Conservation (phyloP, 2,113 vertebrate genomes). For the Grammomys dolichurus region DNA sequence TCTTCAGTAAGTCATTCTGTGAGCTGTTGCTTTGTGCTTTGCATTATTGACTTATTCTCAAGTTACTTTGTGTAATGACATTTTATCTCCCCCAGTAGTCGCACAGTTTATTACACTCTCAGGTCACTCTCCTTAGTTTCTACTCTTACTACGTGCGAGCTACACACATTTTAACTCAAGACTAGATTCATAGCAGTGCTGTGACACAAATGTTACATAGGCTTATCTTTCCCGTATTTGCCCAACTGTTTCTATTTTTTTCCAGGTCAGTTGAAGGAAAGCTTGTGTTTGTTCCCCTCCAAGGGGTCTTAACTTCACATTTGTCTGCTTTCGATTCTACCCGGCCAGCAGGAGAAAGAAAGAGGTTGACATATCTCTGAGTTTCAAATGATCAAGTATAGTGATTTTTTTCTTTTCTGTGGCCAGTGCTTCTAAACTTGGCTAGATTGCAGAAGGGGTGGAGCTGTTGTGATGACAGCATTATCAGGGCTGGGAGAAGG, state of each 20-base stretch:
- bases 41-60: background rate
- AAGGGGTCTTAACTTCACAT: background rate
- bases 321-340: background rate
- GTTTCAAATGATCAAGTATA: background rate
- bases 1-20: background rate
- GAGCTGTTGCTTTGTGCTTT: background rate
- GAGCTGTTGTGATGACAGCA: conserved; percentile 44
- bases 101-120: background rate
- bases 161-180: background rate
- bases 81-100: conserved; percentile 37
- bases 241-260: conserved; percentile 13
- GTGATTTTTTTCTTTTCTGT: conserved; percentile 10
- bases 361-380: background rate
- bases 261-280: conserved; percentile 32
- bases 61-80: conserved; percentile 38
- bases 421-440: background rate
- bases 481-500: background rate
- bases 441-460: conserved; percentile 1
- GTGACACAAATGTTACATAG: background rate
- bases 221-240: background rate
- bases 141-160: background rate
- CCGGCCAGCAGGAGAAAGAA: background rate
- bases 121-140: background rate
- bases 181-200: background rate
- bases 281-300: background rate